Conservation (phyloP, 2,797 vertebrate species). For the Pipistrellus pipistrellus region DNA sequence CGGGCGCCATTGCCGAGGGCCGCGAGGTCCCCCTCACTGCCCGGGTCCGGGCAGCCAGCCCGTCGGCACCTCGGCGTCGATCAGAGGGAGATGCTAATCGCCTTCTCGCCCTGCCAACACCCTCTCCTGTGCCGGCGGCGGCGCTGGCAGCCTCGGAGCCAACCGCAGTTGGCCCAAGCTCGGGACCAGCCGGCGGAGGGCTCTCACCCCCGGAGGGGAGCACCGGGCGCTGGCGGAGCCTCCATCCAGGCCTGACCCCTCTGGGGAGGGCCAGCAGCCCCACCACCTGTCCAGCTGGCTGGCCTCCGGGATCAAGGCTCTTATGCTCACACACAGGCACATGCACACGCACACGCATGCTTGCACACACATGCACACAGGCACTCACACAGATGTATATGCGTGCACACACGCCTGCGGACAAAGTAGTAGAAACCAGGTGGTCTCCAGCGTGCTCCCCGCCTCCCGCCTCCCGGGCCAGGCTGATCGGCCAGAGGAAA, state of each 20-base stretch:
- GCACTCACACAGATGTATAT: too few species aligned
- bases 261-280: too few species aligned
- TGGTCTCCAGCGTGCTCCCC: neutral
- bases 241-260: neutral
- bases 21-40: constrained; percentile 65
- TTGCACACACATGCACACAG: too few species aligned
- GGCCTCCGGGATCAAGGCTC: neutral
- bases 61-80: constrained; percentile 73
- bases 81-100: constrained; percentile 76
- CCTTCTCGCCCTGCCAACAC: constrained; percentile 77
- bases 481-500: neutral
- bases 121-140: constrained; percentile 59
- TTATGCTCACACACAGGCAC: neutral
- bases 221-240: too few species aligned
- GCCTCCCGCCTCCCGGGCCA: neutral
- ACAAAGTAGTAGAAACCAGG: neutral
- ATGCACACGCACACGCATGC: neutral
- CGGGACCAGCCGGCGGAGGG: constrained; percentile 48
- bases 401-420: too few species aligned
- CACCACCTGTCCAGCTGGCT: neutral
- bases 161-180: constrained; percentile 70
- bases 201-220: neutral
- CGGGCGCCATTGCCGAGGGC: neutral
- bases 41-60: constrained; percentile 65
- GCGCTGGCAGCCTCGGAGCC: constrained; percentile 65